Conservation (phyloP, 2,888 invertebrate species). For the Eupithecia exiguata region DNA sequence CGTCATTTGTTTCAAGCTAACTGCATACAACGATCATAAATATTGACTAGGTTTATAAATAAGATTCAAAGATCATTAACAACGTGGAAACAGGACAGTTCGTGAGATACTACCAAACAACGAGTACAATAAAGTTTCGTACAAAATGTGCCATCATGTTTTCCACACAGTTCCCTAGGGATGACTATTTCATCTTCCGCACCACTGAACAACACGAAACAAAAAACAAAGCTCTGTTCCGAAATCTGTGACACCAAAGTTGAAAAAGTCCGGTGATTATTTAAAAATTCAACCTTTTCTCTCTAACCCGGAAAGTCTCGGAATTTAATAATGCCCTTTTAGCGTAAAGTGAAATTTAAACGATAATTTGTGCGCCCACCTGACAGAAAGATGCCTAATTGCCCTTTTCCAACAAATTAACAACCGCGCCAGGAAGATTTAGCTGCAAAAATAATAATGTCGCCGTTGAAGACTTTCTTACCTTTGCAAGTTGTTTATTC, state of each 20-base stretch:
- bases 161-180: slow-evolving; percentile 53
- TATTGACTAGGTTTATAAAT: neutral
- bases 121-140: slow-evolving; percentile 36
- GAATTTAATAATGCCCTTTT: slow-evolving; percentile 63
- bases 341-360: slow-evolving; percentile 62
- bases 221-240: slow-evolving; percentile 41
- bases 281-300: slow-evolving; percentile 67
- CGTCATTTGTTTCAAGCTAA: no score
- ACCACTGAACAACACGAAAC: slow-evolving; percentile 43
- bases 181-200: slow-evolving; percentile 59
- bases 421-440: slow-evolving; percentile 46
- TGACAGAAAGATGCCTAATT: slow-evolving; percentile 62
- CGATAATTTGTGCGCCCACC: slow-evolving; percentile 61
- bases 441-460: slow-evolving; percentile 33
- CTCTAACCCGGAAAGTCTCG: slow-evolving; percentile 61
- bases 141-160: slow-evolving; percentile 47
- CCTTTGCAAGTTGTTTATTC: slow-evolving; percentile 19
- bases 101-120: slow-evolving; percentile 41
- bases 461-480: slow-evolving; percentile 35
- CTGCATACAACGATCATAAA: no score
- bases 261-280: slow-evolving; percentile 43
- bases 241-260: slow-evolving; percentile 33
- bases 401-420: slow-evolving; percentile 59
- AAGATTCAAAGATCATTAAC: slow-evolving; percentile 18
- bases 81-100: slow-evolving; percentile 31